These are phyloP conservation scores for Rhadina sibilatrix DNA, from an alignment of 2,113 vertebrate species.

Conservation along the genomic window DNA sequence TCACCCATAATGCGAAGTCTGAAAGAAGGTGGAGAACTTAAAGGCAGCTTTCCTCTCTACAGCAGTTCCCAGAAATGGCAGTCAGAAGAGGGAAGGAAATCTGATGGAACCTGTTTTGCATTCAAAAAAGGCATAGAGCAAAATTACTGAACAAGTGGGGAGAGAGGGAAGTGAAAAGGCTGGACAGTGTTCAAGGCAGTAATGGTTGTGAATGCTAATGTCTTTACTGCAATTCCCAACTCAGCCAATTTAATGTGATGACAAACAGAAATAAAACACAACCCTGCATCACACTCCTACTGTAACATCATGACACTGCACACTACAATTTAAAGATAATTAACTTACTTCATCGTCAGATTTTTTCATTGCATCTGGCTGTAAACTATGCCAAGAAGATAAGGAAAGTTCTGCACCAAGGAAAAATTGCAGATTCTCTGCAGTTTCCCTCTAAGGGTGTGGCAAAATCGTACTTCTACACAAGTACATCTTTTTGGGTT, in stretches of 20 bases:
- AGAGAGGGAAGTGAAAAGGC: not conserved
- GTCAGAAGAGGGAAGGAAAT: not conserved
- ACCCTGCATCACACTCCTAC: not conserved
- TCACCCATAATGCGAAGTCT: not conserved
- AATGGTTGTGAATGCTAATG: not conserved
- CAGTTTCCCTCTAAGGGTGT: not conserved
- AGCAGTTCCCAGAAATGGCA: not conserved
- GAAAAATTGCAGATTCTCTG: not conserved
- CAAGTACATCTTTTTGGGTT: fast-evolving
- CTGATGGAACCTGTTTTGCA: not conserved
- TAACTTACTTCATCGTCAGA: not conserved
- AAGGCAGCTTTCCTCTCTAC: not conserved
- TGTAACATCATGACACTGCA: not conserved
- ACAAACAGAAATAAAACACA: not conserved
- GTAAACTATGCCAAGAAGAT: not conserved
- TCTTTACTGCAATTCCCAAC: not conserved
- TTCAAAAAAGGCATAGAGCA: not conserved
- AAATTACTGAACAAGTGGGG: not conserved
- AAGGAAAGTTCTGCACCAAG: not conserved
- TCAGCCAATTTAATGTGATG: not conserved
- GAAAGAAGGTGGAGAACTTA: not conserved
- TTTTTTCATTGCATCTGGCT: not conserved
- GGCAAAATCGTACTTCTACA: not conserved
- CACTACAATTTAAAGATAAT: not conserved
- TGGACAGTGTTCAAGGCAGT: not conserved